Evolutionary conservation across 2,113 vertebrate species (phyloP), one percentile per base, ranked within the genome.

Genomic region (Jacana jacana): DNA sequence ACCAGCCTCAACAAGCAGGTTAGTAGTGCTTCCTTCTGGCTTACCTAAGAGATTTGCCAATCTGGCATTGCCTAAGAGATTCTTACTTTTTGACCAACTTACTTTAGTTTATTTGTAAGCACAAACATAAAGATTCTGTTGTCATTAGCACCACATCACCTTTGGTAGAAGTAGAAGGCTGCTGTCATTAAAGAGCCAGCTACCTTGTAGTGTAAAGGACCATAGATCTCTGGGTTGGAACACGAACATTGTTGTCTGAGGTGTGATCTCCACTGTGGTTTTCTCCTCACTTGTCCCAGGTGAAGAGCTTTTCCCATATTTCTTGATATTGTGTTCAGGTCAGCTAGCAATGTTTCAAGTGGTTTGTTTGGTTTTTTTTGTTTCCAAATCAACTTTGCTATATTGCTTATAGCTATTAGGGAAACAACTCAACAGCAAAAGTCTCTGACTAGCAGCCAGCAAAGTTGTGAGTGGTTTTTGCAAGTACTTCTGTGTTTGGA

Each of bases 401-500:
- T 78, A 72, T 79, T 60, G 37, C 68, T 75, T 70, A 6, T 30
- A 68, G 40, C 25, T 57, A 13, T 54, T 73, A 80, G 72, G 84
- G 58, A 95, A 88, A 54, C 19, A 71, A 73, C 44, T 69, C 66
- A 78, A 58, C 33, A 82, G 42, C 46, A 81, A 86, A 91, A 77
- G 16, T 25, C 18, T 79, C 61, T 84, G 81, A 95, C 54, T 65
- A 95, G 58, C 70, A 94, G 61, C 70, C 85, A 91, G 55, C 65
- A 87, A 89, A 78, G 27, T n/a, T 96, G 46, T 87, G 82, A 95
- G 48, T 91, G 44, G 12, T 63, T 97, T 88, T 89, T 95, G 46
- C 46, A 92, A 84, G 76, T 91, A 84, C 33, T 77, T 78, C 65
- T 81, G 40, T 91, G 51, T 89, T 96, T 96, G 86, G 86, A 96